Conservation (phyloP, 2,113 vertebrate genomes). For the Peucedramus taeniatus region DNA sequence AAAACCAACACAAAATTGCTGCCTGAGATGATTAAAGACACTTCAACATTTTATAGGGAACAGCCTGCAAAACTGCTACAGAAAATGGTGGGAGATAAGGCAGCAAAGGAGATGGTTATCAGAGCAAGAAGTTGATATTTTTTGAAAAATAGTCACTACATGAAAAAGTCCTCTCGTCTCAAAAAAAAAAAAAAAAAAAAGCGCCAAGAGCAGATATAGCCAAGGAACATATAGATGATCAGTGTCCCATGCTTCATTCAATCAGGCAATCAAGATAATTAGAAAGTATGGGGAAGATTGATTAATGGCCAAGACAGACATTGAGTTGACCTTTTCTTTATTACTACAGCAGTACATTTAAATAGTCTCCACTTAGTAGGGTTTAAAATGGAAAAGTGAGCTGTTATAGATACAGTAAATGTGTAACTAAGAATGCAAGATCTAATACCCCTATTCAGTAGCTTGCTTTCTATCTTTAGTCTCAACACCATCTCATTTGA, state of each 20-base stretch:
- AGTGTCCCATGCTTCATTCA: conserved; percentile 51
- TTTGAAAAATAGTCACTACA: not conserved
- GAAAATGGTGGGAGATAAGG: not conserved
- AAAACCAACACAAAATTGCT: conserved; percentile 9
- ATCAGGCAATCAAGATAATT: conserved; percentile 64
- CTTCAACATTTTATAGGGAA: conserved; percentile 33
- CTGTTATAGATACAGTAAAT: conserved; percentile 23
- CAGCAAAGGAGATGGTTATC: not conserved
- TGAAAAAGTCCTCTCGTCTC: not conserved
- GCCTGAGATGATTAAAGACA: conserved; percentile 36
- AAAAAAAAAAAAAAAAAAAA: not conserved
- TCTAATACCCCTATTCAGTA: not conserved
- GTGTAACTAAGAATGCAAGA: conserved; percentile 14
- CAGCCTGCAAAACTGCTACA: conserved; percentile 10
- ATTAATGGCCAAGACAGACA: conserved; percentile 62
- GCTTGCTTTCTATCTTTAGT: not conserved
- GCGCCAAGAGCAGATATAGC: not conserved
- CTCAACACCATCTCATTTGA: not conserved
- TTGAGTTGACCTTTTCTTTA: conserved; percentile 62
- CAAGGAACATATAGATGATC: conserved; percentile 35
- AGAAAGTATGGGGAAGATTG: conserved; percentile 59
- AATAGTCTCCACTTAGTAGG: conserved; percentile 33
- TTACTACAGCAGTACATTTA: conserved; percentile 51
- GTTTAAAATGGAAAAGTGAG: conserved; percentile 47
- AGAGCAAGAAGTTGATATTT: not conserved